Base-by-base conservation (phyloP, 2,888 invertebrate genomes). In the Temnothorax unifasciatus region DNA sequence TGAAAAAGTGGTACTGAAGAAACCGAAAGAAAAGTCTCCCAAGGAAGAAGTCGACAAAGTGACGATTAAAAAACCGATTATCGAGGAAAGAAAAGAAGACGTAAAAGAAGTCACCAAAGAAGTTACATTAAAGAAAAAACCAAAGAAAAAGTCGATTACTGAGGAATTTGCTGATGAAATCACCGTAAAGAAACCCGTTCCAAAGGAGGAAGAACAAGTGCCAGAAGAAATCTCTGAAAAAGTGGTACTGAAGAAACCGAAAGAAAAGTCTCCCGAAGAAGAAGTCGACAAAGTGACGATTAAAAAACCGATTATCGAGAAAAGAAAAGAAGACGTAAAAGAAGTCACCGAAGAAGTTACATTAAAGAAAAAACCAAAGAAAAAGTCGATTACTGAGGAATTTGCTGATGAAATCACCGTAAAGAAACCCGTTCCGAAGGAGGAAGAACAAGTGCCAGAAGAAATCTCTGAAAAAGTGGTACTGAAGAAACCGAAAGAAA, bases 241-340 rank as follows among this genome's bases (percentile, higher is more conserved):
- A 85, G 85, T 92, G 29, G 64, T 71, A 11, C 52, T 92, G 4
- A 93, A 92, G 63, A 93, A 94, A 88, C 85, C 89, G 73, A 84
- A 81, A 85, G 87, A 90, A n/a, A 85, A 88, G 38, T 88, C 87
- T 41, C 85, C 87, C 18, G 93, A 93, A 92, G 95, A 93, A 64
- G 95, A 95, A 81, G 94, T 94, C n/a, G 94, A 95, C 2, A 95
- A 95, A 85, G 92, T 95, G 25, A 93, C 93, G 0, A 93, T 95
- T 2, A 94, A 93, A 61, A 95, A 91, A 74, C 85, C 87, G n/a
- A 86, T 93, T 52, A 21, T 88, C 86, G 44, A 89, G 15, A 89
- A 92, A 76, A 92, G 89, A 69, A 91, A 92, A 38, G 91, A 92
- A 63, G 90, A 92, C 84, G 89, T 88, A 25, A 90, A 90, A 66